phyloP scores from a whole-genome alignment of 2,888 invertebrate species.

The Bugula neritina region DNA sequence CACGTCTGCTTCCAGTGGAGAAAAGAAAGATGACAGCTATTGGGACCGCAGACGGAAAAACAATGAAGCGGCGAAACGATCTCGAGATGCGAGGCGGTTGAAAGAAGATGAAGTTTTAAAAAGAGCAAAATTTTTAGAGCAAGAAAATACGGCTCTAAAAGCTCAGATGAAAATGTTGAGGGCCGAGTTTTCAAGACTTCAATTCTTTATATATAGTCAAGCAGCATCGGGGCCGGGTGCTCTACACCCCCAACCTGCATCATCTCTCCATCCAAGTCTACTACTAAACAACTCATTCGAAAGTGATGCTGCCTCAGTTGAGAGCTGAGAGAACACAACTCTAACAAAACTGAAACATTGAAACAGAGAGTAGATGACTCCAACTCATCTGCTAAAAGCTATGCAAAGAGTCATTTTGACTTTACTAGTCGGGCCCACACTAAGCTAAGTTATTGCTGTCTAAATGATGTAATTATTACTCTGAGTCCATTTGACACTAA shows the following conservation, averaged over 20 bases:
- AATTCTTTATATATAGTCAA: neutral
- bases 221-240: neutral
- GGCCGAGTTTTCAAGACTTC: neutral
- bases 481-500: no score
- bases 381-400: no score
- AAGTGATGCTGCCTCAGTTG: neutral
- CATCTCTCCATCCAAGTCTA: neutral
- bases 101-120: neutral
- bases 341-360: no score
- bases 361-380: no score
- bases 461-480: no score
- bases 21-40: slow-evolving; percentile 19
- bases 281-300: neutral
- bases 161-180: slow-evolving; percentile 4
- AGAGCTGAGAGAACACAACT: neutral
- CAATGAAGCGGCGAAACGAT: slow-evolving; percentile 20
- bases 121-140: neutral
- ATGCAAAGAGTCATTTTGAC: no score
- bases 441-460: no score
- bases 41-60: slow-evolving; percentile 22
- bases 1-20: neutral
- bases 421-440: no score
- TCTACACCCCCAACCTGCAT: neutral
- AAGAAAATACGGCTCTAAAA: neutral
- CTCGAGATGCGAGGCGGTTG: slow-evolving; percentile 6